Percentiles rank a stretch among this genome's conserved stretches.
These are phyloP conservation scores for Phorcus lineatus DNA, from an alignment of 2,888 invertebrate species.

Conservation along the genomic window DNA sequence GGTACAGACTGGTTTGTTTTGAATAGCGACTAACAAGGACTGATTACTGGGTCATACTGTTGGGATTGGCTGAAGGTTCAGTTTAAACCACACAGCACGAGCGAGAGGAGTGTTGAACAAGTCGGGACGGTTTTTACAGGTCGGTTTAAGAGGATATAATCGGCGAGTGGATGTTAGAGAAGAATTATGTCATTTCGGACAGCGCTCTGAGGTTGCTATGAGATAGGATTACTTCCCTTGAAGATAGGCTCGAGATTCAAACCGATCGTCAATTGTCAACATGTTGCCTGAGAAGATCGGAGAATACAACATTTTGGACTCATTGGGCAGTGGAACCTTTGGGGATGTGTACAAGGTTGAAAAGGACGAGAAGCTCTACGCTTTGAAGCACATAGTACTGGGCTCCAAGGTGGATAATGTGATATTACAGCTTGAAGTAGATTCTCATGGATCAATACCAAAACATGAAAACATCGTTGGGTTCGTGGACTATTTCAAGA, in stretches of 20 bases:
- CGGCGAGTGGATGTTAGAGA: not conserved
- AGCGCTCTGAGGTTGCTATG: not conserved
- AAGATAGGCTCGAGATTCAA: not conserved
- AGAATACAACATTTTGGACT: not conserved
- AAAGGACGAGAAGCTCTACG: not conserved
- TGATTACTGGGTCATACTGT: no score
- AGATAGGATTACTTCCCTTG: not conserved
- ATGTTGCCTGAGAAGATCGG: not conserved
- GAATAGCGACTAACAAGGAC: no score
- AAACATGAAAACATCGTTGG: not conserved
- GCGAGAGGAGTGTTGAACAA: no score
- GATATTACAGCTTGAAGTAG: not conserved
- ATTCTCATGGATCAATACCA: not conserved
- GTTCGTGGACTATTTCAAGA: not conserved
- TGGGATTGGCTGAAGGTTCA: no score
- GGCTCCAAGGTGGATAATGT: not conserved
- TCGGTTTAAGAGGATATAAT: no score
- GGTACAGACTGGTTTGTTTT: no score
- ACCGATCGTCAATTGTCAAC: not conserved
- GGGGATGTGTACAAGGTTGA: conserved; percentile 1
- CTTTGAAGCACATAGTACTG: not conserved
- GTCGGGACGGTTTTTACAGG: no score
- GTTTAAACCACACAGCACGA: no score
- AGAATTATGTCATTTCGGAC: not conserved
- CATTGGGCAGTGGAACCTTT: not conserved